Evolutionary conservation across 2,113 vertebrate genomes (phyloP).

Genomic region (Dromaius novaehollandiae): DNA sequence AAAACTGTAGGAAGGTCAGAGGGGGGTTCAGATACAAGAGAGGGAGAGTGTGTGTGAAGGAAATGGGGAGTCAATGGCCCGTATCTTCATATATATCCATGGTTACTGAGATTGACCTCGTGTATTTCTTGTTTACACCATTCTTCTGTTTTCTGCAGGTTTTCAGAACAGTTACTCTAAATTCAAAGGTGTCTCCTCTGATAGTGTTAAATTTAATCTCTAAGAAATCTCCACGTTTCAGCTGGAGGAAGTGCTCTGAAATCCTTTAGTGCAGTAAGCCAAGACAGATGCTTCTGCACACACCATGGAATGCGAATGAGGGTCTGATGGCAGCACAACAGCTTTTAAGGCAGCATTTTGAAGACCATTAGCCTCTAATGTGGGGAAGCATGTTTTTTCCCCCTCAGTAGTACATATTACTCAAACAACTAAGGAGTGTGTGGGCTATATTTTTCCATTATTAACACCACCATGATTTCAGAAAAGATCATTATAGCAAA

Average conservation of each 20-base stretch:
- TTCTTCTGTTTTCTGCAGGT: neutral
- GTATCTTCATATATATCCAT: neutral
- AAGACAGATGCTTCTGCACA: neutral
- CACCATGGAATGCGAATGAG: neutral
- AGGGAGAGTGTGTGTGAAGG: neutral
- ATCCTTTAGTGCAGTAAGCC: neutral
- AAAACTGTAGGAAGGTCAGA: neutral
- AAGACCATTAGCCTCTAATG: neutral
- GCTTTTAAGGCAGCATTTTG: neutral
- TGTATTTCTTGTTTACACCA: neutral
- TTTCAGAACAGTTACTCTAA: neutral
- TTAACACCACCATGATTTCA: neutral
- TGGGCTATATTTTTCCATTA: neutral
- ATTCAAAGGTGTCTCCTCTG: neutral
- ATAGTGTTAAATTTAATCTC: neutral
- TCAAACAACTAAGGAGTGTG: neutral
- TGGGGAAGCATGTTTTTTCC: neutral
- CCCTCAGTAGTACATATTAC: neutral
- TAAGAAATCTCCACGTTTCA: neutral
- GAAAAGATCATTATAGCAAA: neutral
- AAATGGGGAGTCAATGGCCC: neutral
- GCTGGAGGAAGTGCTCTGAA: neutral
- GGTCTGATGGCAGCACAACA: rapidly evolving
- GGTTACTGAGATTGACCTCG: neutral
- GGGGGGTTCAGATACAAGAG: neutral